A percentile compares a stretch with the other conserved stretches of the same genome.
Evolutionary conservation across 2,888 invertebrate genomes (phyloP).

Genomic region (Diploptera punctata): DNA sequence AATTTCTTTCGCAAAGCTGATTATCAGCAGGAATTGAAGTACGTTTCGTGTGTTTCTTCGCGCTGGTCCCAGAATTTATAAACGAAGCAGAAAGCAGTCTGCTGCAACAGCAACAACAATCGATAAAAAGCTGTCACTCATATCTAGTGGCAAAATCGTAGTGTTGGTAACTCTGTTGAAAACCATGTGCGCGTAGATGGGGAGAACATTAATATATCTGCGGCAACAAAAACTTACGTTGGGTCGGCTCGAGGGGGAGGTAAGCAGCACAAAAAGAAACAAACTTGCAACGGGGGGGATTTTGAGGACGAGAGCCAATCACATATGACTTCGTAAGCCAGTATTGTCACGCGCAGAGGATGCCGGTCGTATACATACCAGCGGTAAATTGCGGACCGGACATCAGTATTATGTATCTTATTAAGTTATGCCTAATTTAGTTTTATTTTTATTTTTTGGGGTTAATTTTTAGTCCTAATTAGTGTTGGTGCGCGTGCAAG

Average conservation of each 20-base stretch:
- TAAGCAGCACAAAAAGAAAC: neutral
- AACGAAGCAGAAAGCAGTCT: too few species aligned
- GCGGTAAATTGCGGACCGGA: neutral
- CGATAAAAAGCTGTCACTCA: neutral
- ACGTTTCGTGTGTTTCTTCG: too few species aligned
- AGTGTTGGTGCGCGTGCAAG: too few species aligned
- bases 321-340: slow-evolving; percentile 15
- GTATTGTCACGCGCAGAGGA: slow-evolving; percentile 15
- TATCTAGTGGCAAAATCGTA: neutral
- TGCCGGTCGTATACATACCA: slow-evolving; percentile 19
- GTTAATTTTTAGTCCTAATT: too few species aligned
- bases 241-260: neutral
- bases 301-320: slow-evolving; percentile 5
- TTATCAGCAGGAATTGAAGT: too few species aligned
- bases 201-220: slow-evolving; percentile 1
- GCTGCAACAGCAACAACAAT: too few species aligned
- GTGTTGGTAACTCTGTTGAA: neutral
- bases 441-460: neutral
- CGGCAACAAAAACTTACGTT: neutral
- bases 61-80: too few species aligned
- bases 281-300: neutral
- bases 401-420: neutral
- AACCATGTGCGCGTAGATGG: slow-evolving; percentile 15
- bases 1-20: too few species aligned
- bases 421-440: neutral